Base-by-base conservation (phyloP, 1,140 invertebrate genomes). In the Leptopilina clavipes region DNA sequence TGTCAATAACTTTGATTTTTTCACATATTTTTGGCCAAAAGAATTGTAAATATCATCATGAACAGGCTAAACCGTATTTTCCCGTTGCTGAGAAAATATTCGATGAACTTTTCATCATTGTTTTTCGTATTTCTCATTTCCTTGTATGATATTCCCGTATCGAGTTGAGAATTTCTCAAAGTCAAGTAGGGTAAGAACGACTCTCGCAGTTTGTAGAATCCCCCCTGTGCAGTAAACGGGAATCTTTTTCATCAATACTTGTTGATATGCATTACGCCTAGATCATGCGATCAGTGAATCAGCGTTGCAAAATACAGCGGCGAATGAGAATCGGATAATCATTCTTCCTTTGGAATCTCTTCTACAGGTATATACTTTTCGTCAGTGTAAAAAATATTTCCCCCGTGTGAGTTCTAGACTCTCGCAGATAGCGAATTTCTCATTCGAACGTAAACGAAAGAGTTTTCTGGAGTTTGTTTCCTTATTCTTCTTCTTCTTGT, bases 201-300 rank as follows among this genome's bases (percentile, higher is more conserved):
- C 11, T 65, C 22, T 31, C 14, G 25, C 37, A 40, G 37, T 40
- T 40, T 40, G 9, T 9, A 40, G 37, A 40, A 40, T 40, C 5
- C 37, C 37, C 25, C 25, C 25, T 31, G 1, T 31, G 1, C 25
- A 31, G 56, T 25, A 65, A 65, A 65, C 22, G 25, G 19, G 10
- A 65, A 65, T 65, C 56, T 65, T 65, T n/a, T 65, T 65, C 19
- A 65, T 65, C 56, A 65, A 65, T 65, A 65, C 56, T 65, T 65
- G 19, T 65, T 65, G 56, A 65, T 65, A 65, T 65, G 22, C 25
- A 65, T 65, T 65, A 65, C 59, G 1, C 25, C 25, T 65, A 65
- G 11, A 65, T 59, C 22, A 65, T 65, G 59, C 59, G 59, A 65
- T 65, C 59, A 65, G 59, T 31, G 59, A 65, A 65, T 65, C 59